A percentile compares a stretch with the other conserved stretches of the same genome.
Conservation (phyloP, 2,888 invertebrate species). For the Vanessa cardui region DNA sequence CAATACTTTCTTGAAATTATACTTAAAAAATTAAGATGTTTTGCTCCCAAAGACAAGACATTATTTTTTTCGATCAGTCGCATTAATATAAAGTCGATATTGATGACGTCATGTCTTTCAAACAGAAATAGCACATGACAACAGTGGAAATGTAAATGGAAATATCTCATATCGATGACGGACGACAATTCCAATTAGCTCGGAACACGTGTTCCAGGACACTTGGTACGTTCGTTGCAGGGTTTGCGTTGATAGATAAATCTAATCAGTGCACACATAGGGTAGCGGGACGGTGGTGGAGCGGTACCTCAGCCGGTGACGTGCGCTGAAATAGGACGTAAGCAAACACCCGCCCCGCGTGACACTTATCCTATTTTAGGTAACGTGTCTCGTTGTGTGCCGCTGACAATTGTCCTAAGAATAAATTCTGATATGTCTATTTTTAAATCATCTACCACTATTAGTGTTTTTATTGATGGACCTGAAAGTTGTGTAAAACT, state of each 20-base stretch:
- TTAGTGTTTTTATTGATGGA: neutral
- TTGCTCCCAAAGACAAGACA: no score
- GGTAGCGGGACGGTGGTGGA: constrained; percentile 21
- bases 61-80: no score
- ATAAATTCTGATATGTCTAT: constrained; percentile 1
- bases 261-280: constrained; percentile 25
- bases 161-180: constrained; percentile 2
- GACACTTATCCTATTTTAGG: constrained; percentile 36
- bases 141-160: neutral
- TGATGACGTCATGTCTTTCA: no score
- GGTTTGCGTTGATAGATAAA: constrained; percentile 28
- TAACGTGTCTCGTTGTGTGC: constrained; percentile 9
- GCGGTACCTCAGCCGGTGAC: constrained; percentile 19
- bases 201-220: constrained; percentile 20
- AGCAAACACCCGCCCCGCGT: constrained; percentile 30
- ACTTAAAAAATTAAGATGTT: no score
- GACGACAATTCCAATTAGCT: constrained; percentile 15
- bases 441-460: constrained; percentile 2
- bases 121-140: neutral
- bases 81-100: no score
- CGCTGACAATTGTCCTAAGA: constrained; percentile 16
- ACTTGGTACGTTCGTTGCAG: constrained; percentile 15
- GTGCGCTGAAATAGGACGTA: constrained; percentile 30
- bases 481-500: neutral
- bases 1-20: no score